Base-by-base conservation (phyloP, 1,140 invertebrate genomes). In the Zaprionus camerounensis region DNA sequence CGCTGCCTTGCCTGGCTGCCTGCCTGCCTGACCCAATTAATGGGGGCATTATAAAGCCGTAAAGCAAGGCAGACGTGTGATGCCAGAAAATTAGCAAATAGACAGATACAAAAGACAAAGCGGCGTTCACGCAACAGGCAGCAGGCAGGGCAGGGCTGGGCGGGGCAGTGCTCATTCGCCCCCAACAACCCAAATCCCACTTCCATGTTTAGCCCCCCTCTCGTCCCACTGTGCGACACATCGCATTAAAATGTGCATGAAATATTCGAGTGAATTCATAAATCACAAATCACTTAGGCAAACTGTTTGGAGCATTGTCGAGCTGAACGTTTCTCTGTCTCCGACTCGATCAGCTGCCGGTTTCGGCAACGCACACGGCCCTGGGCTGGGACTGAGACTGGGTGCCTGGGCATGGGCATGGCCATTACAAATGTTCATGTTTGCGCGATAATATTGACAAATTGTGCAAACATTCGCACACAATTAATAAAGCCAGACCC, bases 381-480 rank as follows among this genome's bases (percentile, higher is more conserved):
- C 41, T 46, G 17, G 24, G 31, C 31, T 22, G 34, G 36, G 12
- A 9, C 69, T 51, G 2, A 51, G 28, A 31, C 69, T 51, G 53
- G 22, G 44, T 11, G 46, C 12, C 20, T 31, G 34, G 36, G 68
- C 13, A 34, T 53, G 73, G 77, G 64, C 58, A 58, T 56, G 66
- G 70, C 67, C 58, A 46, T 46, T 63, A 65, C 78, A 82, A 84
- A 84, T 88, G 85, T 69, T 79, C 81, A 82, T 88, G 85, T 88
- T 85, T 85, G 71, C 57, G 79, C 78, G 88, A 91, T 91, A 88
- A 84, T 91, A 84, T 83, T 85, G 87, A 91, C 87, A 91, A 91
- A 91, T 91, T 91, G 88, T 91, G 87, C 87, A 91, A 91, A 91
- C 88, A 91, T 91, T 91, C 88, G 87, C 87, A 87, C 83, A 87